These are phyloP conservation scores for Ispidina lecontei DNA, from an alignment of 2,797 vertebrate genomes.

Conservation along the genomic window DNA sequence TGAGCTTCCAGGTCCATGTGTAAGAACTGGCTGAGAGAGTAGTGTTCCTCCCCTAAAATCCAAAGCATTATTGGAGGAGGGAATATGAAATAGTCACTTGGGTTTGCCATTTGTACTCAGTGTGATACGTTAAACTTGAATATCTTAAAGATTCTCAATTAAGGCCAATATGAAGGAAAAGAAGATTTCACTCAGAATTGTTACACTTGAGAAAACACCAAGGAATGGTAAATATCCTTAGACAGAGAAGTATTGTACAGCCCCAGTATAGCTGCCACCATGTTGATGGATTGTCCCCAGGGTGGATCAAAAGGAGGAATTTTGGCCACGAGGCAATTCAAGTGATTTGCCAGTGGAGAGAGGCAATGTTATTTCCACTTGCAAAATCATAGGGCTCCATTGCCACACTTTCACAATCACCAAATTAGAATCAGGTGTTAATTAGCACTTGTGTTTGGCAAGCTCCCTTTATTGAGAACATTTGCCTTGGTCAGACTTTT, in stretches of 20 bases:
- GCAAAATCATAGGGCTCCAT: conserved; percentile 8
- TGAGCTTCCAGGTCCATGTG: background rate
- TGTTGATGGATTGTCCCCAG: background rate
- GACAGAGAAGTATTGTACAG: background rate
- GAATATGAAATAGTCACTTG: accelerated
- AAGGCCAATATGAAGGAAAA: background rate
- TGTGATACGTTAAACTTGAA: background rate
- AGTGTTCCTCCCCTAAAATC: background rate
- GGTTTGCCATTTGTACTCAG: background rate
- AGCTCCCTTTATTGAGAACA: conserved; percentile 61
- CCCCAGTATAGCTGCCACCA: background rate
- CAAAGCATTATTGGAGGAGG: background rate
- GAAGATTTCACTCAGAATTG: background rate
- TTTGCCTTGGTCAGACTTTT: conserved; percentile 58
- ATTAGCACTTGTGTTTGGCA: conserved; percentile 64
- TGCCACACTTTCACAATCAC: conserved; percentile 52
- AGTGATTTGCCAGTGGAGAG: background rate
- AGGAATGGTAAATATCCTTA: background rate
- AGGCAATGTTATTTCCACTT: conserved; percentile 32
- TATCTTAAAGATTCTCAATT: background rate
- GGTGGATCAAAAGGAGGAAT: background rate
- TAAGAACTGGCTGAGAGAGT: background rate
- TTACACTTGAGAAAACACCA: background rate
- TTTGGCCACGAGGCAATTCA: background rate
- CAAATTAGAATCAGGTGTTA: conserved; percentile 74